Evolutionary conservation across 92 coral and sea anemone species (phyloP), one percentile per base, ranked within the genome.

Genomic region (Zoanthus sociatus): DNA sequence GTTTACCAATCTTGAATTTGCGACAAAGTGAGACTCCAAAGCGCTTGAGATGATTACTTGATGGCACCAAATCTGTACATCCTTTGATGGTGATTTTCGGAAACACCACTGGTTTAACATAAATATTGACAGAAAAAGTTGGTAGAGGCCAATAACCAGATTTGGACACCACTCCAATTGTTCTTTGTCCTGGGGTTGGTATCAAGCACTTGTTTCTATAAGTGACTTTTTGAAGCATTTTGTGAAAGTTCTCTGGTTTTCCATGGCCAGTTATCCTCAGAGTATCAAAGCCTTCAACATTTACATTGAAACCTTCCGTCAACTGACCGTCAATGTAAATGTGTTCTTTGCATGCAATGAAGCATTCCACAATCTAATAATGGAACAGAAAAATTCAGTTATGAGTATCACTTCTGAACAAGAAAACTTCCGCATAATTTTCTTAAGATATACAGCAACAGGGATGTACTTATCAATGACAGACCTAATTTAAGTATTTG

Each of bases 131-230:
- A 58, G 71, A 15, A 66, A 95, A 30, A 6, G 88, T 82, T 15
- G 90, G 87, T 32, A 83, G 79, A 9, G 93, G 66, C 69, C 77
- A 76, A 6, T 79, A 82, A 58, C 93, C 92, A 30, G 93, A 77
- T 84, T 63, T 88, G 75, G 95, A 46, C 42, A 73, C 11, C 32
- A 95, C 91, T 71, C 86, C 86, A 78, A 97, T 70, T 15, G 92
- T 83, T 87, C 99, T 92, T 15, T 77, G 90, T 45, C 99, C 99
- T 55, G 88, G 86, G 33, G 99, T 97, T 16, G 99, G 99, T 5
- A 93, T 71, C 58, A 93, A 69, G 37, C 96, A 92, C 77, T 94
- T 95, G 78, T 97, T 97, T 75, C 92, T 90, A 90, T 97, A 97
- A 71, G 89, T 94, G 64, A 97, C 69, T 77, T 82, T 91, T 32